Base-by-base conservation (phyloP, 2,113 vertebrate genomes). In the Gorsachius goisagi region DNA sequence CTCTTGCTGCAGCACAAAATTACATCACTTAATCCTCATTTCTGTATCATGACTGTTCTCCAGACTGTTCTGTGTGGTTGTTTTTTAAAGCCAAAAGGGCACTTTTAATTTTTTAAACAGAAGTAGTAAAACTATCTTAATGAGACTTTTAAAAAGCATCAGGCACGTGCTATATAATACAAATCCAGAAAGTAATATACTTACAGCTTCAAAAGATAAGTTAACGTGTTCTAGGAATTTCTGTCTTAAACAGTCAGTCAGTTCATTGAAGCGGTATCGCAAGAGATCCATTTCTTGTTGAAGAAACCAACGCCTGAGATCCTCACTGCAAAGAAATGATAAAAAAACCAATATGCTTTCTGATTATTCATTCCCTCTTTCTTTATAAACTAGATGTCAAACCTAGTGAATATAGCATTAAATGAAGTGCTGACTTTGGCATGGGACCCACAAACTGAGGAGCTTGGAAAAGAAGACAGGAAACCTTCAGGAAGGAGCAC, bases 241-340 rank as follows among this genome's bases (percentile, higher is more conserved):
- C 47, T 98, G 98, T 94, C 98, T 98, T 88, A 98, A 97, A 45
- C 78, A 9, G 1, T 89, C n/a, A 12, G 2, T 5, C 45, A 99
- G 97, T 4, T 97, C n/a, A n/a, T 9, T 94, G 95, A 99, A 99
- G 80, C 99, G 99, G 24, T 98, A 99, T 47, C 98, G 98, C 87
- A 99, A 99, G 26, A 99, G 98, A 97, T 99, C 99, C 95, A 99
- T 98, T 97, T 99, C 99, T 96, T 99, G 99, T 88, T 99, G 99
- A 93, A 99, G 99, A 95, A 99, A 99, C 99, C 99, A 99, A 26
- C 99, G 98, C 44, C 99, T 98, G 69, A 99, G 98, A 79, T 99
- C 99, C 95, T 99, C 99, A 45, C 99, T 99, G 89, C 7, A 97
- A 93, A 28, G 27, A 53, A 56, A 80, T 81, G 77, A 35, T 10